Percentiles rank a stretch among this genome's conserved stretches.
Conservation (phyloP, 53 echinoderm and acorn worm species). For the Crossaster papposus region DNA sequence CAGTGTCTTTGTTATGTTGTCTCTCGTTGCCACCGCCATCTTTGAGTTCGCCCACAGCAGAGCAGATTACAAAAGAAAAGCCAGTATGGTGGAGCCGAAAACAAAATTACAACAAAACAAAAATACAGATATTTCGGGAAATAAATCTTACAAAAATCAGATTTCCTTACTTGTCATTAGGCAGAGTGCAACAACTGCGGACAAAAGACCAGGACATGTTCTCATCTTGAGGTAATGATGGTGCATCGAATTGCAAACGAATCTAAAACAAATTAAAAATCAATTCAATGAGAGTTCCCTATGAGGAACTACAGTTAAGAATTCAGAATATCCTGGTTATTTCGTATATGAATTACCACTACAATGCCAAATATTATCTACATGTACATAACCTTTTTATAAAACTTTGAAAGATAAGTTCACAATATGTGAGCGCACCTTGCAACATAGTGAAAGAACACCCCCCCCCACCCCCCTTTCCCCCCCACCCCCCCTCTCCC, state of each 20-base stretch:
- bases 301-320: too few relatives aligned
- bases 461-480: too few relatives aligned
- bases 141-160: background rate
- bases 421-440: too few relatives aligned
- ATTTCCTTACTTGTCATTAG: slow-evolving; percentile 5
- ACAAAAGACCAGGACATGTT: background rate
- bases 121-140: background rate
- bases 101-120: background rate
- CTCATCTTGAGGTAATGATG: background rate
- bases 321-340: too few relatives aligned
- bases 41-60: background rate
- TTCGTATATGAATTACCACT: too few relatives aligned
- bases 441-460: too few relatives aligned
- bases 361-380: too few relatives aligned
- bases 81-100: background rate
- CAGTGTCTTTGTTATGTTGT: background rate
- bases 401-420: too few relatives aligned
- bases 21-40: background rate
- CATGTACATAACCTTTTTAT: too few relatives aligned
- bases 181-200: background rate
- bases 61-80: background rate
- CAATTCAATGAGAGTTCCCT: too few relatives aligned
- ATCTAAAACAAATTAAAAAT: background rate
- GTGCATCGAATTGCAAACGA: background rate
- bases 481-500: too few relatives aligned